Evolutionary conservation across 2,888 invertebrate genomes (phyloP).

Genomic region (Exocentrus adspersus): DNA sequence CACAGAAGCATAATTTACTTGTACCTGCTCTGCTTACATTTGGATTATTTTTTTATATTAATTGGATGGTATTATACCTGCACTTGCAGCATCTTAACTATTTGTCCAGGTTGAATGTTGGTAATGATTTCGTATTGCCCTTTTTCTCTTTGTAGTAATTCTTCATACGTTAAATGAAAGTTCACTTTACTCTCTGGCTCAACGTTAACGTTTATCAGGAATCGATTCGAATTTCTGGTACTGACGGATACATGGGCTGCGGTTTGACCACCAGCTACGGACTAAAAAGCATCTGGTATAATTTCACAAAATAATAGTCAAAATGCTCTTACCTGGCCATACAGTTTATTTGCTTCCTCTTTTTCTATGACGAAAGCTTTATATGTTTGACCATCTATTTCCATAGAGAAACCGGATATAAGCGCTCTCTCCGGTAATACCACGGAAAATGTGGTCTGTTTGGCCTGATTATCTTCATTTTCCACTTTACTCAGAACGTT

Average conservation of each 20-base stretch:
- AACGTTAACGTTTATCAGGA: constrained; percentile 73
- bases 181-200: constrained; percentile 69
- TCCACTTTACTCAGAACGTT: constrained; percentile 68
- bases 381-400: constrained; percentile 67
- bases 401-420: constrained; percentile 61
- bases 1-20: neutral
- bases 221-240: constrained; percentile 74
- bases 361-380: constrained; percentile 70
- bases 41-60: no score
- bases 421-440: constrained; percentile 72
- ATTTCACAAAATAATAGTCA: neutral
- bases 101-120: constrained; percentile 72
- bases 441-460: constrained; percentile 70
- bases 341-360: constrained; percentile 68
- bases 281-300: constrained; percentile 50
- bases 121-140: constrained; percentile 74
- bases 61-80: constrained; percentile 62
- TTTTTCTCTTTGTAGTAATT: constrained; percentile 70
- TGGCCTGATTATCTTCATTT: constrained; percentile 67
- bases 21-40: no score
- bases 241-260: constrained; percentile 71
- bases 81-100: constrained; percentile 71
- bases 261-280: constrained; percentile 67
- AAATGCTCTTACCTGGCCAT: constrained; percentile 57
- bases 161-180: constrained; percentile 78